Evolutionary conservation across 2,113 vertebrate genomes (phyloP).

Genomic region (Octodon degus): DNA sequence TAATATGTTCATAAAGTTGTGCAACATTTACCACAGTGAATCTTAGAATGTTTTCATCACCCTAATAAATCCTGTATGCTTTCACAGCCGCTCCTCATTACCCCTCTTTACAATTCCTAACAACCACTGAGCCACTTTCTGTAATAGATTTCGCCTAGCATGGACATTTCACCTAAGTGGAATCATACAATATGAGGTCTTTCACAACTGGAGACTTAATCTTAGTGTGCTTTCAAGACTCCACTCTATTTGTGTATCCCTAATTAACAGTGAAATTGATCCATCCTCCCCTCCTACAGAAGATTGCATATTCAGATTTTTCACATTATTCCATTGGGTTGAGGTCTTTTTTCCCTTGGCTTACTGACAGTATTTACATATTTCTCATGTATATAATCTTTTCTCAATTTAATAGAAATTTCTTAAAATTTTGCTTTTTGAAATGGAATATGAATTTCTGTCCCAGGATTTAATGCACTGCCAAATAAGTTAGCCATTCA

Average conservation of each 20-base stretch:
- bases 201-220: neutral
- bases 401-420: neutral
- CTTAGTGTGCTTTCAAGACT: neutral
- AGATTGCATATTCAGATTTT: neutral
- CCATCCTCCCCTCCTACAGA: neutral
- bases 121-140: neutral
- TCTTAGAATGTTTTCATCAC: neutral
- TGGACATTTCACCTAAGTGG: neutral
- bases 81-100: neutral
- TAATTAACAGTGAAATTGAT: neutral
- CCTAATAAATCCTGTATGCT: neutral
- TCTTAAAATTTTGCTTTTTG: neutral
- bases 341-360: neutral
- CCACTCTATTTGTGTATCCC: neutral
- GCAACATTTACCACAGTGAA: neutral
- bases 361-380: neutral
- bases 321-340: neutral
- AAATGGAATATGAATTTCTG: conserved; percentile 10
- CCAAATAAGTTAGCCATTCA: neutral
- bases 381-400: neutral
- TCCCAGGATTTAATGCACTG: neutral
- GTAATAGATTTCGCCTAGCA: neutral
- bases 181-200: neutral
- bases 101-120: neutral
- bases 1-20: neutral